Conservation (phyloP, 2,113 vertebrate genomes). For the Solenodon paradoxus region DNA sequence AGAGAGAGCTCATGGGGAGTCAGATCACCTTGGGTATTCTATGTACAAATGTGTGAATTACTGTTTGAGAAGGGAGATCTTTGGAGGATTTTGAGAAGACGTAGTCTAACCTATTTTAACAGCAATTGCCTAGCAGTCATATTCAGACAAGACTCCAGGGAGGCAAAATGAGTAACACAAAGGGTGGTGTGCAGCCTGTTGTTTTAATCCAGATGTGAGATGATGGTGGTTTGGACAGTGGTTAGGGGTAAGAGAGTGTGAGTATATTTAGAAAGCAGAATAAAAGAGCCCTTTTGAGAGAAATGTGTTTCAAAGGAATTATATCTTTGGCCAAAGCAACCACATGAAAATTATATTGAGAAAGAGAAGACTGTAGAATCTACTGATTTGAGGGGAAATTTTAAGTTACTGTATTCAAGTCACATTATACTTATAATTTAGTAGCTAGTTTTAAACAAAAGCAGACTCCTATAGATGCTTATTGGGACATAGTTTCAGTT, state of each 20-base stretch:
- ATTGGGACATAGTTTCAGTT: background rate
- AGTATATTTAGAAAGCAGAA: background rate
- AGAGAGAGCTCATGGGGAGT: background rate
- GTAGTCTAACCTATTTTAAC: background rate
- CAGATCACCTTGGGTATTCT: background rate
- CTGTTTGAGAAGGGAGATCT: background rate
- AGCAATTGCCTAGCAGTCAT: background rate
- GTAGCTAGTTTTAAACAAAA: background rate
- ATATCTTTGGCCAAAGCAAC: background rate
- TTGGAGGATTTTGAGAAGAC: background rate
- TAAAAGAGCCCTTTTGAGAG: background rate
- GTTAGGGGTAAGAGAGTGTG: background rate
- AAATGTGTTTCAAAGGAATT: background rate
- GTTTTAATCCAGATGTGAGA: background rate
- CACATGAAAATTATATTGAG: background rate
- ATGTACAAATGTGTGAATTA: background rate
- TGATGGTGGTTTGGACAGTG: background rate
- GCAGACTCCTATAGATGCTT: background rate
- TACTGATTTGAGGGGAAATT: background rate
- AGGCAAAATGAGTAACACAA: background rate
- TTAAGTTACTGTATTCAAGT: background rate
- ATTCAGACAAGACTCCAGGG: background rate
- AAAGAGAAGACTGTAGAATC: background rate
- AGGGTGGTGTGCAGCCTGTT: background rate
- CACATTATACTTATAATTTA: background rate